A percentile compares a stretch with the other conserved stretches of the same genome.
Conservation (phyloP, 2,888 invertebrate species). For the Philopedon plagiatum region DNA sequence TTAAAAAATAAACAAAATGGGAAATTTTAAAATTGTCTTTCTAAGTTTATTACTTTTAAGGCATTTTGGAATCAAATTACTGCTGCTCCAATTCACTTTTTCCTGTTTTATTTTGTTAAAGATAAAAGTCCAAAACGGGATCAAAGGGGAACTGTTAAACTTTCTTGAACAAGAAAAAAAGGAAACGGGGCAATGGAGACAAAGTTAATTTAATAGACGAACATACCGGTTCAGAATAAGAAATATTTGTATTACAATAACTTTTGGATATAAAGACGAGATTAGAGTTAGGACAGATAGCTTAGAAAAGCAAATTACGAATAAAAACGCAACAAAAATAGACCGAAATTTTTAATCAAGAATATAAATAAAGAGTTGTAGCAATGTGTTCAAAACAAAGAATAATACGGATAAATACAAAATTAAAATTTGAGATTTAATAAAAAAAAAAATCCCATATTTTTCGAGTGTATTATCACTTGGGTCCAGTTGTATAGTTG, state of each 20-base stretch:
- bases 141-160: conserved; percentile 6
- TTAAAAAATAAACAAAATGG: neutral
- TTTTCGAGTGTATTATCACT: too few species aligned
- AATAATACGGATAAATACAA: too few species aligned
- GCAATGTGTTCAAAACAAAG: too few species aligned
- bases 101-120: neutral
- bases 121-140: conserved; percentile 5
- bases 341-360: too few species aligned
- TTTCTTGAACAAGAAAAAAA: neutral
- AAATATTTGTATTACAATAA: neutral
- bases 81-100: neutral
- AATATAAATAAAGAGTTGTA: too few species aligned
- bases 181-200: neutral
- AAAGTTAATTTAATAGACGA: neutral
- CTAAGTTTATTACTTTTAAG: neutral
- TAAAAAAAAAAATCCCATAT: too few species aligned
- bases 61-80: neutral
- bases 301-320: neutral
- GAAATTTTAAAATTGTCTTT: neutral
- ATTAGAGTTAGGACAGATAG: neutral
- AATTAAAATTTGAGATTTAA: too few species aligned
- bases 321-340: too few species aligned
- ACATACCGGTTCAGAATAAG: neutral
- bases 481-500: too few species aligned
- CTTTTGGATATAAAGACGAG: neutral